phyloP scores from a whole-genome alignment of 2,113 vertebrate species.

The Suncus etruscus region DNA sequence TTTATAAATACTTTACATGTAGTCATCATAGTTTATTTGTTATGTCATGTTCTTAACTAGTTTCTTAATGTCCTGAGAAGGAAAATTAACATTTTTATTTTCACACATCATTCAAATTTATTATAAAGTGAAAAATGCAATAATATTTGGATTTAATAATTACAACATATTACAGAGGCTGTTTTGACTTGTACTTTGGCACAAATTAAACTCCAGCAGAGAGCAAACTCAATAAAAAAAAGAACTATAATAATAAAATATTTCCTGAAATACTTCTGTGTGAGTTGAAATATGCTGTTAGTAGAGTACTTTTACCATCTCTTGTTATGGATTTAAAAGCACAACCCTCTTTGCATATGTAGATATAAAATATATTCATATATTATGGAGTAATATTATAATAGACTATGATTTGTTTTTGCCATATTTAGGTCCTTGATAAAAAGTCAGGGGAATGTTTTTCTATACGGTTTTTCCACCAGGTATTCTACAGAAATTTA shows the following conservation, averaged over 20 bases:
- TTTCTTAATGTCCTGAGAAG: background rate
- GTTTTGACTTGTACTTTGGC: background rate
- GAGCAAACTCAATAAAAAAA: background rate
- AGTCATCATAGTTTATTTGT: background rate
- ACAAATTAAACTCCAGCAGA: background rate
- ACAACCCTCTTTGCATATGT: background rate
- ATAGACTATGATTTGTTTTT: background rate
- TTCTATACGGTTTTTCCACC: background rate
- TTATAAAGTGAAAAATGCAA: conserved; percentile 34
- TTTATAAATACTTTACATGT: background rate
- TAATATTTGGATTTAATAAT: conserved; percentile 31
- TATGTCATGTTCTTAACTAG: background rate
- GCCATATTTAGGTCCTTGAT: background rate
- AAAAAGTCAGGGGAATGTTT: background rate
- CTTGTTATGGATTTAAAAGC: background rate
- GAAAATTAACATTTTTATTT: conserved; percentile 23
- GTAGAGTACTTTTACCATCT: background rate
- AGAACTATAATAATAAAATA: too few species aligned
- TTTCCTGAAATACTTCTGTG: background rate
- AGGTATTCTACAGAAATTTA: background rate
- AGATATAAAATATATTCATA: background rate
- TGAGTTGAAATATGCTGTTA: background rate
- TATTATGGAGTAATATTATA: background rate
- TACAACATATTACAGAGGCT: background rate
- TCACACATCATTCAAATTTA: background rate